Evolutionary conservation across 2,797 vertebrate species (phyloP).

Genomic region (Oophaga sylvatica): DNA sequence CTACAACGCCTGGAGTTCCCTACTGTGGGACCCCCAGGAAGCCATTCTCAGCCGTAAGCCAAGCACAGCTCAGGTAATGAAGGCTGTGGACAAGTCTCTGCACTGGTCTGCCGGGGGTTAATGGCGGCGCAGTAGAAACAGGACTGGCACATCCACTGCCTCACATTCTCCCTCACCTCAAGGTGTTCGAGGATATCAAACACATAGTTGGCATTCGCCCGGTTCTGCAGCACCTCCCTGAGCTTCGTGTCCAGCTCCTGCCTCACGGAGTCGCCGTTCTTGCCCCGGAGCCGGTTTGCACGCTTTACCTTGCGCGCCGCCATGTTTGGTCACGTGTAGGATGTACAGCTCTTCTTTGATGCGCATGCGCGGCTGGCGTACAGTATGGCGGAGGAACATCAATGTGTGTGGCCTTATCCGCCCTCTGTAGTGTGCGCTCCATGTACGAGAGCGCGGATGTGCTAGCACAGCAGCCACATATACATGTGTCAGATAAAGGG

Average conservation of each 20-base stretch:
- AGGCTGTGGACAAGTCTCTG: neutral
- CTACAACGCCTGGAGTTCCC: no score
- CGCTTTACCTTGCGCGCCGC: conserved; percentile 34
- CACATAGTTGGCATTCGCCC: conserved; percentile 82
- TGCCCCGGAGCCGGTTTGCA: neutral
- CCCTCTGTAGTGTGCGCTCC: neutral
- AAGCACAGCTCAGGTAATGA: no score
- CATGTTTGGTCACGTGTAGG: conserved; percentile 44
- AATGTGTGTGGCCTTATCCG: neutral
- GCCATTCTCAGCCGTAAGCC: no score
- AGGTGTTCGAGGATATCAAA: conserved; percentile 86
- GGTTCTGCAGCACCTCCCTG: conserved; percentile 75
- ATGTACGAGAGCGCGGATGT: no score
- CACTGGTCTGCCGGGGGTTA: neutral
- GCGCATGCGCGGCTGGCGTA: neutral
- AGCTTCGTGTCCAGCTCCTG: conserved; percentile 69
- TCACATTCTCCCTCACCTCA: conserved; percentile 72
- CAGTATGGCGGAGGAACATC: neutral
- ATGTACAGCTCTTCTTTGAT: no score
- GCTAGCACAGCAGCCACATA: no score
- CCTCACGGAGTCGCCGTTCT: conserved; percentile 59
- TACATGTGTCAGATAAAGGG: no score
- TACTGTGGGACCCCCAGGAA: no score
- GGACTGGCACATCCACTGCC: neutral
- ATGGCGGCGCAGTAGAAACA: neutral